Percentiles rank a stretch among this genome's conserved stretches.
These are phyloP conservation scores for Sebastolobus alascanus DNA, from an alignment of 2,797 vertebrate species.

Conservation along the genomic window DNA sequence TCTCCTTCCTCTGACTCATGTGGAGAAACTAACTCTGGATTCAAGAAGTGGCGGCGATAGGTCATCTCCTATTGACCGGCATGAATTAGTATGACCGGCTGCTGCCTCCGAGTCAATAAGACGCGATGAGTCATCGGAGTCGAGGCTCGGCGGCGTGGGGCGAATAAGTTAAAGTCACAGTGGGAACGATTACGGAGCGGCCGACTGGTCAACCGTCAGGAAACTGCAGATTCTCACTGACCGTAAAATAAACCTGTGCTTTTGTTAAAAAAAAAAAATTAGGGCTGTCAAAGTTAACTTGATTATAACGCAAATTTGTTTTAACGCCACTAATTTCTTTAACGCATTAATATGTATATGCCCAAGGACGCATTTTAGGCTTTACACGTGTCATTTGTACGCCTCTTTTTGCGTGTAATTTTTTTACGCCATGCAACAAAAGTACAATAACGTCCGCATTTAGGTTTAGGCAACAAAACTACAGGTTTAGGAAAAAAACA, in stretches of 20 bases:
- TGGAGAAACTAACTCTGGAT: conserved; percentile 2
- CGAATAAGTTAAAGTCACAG: conserved; percentile 5
- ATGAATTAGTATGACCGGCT: conserved; percentile 29
- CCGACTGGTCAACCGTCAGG: neutral
- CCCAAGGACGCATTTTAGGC: no score
- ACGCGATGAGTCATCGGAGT: conserved; percentile 27
- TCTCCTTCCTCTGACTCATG: neutral
- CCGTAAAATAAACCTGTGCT: neutral
- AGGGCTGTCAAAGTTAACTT: no score
- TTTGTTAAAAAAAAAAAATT: neutral
- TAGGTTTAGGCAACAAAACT: no score
- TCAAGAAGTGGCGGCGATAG: neutral
- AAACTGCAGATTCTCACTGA: neutral
- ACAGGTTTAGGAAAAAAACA: no score
- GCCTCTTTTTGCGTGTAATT: no score
- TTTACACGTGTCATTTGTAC: no score
- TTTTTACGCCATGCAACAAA: no score
- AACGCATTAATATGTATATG: no score
- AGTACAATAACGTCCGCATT: no score
- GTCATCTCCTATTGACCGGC: conserved; percentile 31
- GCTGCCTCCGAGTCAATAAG: conserved; percentile 5
- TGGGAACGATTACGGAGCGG: neutral
- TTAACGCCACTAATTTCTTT: no score
- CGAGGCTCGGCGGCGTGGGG: fast-evolving
- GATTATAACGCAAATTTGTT: no score